Conservation (phyloP, 2,113 vertebrate genomes). For the Macrotis lagotis region DNA sequence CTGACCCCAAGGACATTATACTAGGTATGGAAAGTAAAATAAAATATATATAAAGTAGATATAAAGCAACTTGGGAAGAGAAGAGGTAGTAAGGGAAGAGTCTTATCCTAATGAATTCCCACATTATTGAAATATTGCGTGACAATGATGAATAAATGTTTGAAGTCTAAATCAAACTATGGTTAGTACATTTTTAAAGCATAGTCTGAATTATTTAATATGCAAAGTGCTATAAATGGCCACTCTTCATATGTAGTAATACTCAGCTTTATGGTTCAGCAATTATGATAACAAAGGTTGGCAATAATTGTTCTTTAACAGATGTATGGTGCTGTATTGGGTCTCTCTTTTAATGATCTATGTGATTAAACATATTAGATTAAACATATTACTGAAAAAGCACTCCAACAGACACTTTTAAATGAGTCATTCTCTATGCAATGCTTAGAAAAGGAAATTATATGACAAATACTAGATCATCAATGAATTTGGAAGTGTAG, state of each 20-base stretch:
- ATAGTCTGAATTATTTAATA: not conserved
- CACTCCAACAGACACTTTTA: not conserved
- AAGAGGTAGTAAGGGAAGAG: not conserved
- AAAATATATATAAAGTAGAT: not conserved
- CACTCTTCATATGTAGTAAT: not conserved
- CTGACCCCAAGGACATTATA: not conserved
- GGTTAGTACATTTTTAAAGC: not conserved
- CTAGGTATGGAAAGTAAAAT: not conserved
- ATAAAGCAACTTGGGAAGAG: not conserved
- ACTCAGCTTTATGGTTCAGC: not conserved
- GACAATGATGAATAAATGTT: not conserved
- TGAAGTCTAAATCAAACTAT: not conserved
- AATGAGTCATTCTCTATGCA: not conserved
- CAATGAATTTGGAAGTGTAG: not conserved
- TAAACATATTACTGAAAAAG: not conserved
- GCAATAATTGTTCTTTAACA: not conserved
- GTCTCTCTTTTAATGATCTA: not conserved
- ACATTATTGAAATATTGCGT: not conserved
- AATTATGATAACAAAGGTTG: not conserved
- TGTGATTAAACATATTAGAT: not conserved
- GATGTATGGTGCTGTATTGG: not conserved
- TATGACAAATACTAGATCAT: not conserved
- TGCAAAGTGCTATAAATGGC: not conserved
- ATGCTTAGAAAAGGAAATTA: not conserved
- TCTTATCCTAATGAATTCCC: not conserved